A percentile compares a stretch with the other conserved stretches of the same genome.
These are phyloP conservation scores for Drosophila funebris DNA, from an alignment of 1,140 invertebrate species.

Conservation along the genomic window DNA sequence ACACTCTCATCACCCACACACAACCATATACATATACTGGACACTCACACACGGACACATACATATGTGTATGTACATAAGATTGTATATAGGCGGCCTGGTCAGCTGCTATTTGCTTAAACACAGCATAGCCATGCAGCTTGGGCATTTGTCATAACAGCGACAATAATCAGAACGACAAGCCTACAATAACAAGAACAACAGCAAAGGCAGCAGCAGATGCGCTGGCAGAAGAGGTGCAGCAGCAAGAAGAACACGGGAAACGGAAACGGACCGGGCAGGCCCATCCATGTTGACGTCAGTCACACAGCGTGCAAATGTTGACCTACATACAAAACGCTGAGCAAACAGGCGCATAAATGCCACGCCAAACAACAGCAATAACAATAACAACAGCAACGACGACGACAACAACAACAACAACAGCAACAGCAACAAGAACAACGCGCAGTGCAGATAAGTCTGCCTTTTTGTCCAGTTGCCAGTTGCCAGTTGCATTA, in stretches of 20 bases:
- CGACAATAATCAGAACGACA: slow-evolving; percentile 64
- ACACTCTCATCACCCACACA: slow-evolving; percentile 10
- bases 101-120: slow-evolving; percentile 29
- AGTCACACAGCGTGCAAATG: slow-evolving; percentile 77
- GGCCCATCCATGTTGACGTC: slow-evolving; percentile 75
- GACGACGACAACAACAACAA: slow-evolving; percentile 50
- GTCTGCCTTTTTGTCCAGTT: slow-evolving; percentile 63
- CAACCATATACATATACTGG: neutral
- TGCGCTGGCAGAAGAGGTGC: slow-evolving; percentile 42
- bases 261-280: slow-evolving; percentile 70
- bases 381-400: slow-evolving; percentile 27
- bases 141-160: slow-evolving; percentile 69
- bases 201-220: slow-evolving; percentile 8
- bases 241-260: slow-evolving; percentile 46
- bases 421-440: slow-evolving; percentile 47
- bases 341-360: slow-evolving; percentile 79
- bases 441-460: slow-evolving; percentile 62
- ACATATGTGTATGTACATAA: neutral
- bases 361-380: slow-evolving; percentile 68
- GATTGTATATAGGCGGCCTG: slow-evolving; percentile 22
- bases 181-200: slow-evolving; percentile 33
- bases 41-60: neutral
- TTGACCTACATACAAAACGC: slow-evolving; percentile 79
- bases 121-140: slow-evolving; percentile 36
- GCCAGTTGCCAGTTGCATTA: slow-evolving; percentile 74